Conservation (phyloP, 2,888 invertebrate species). For the Rhingia campestris region DNA sequence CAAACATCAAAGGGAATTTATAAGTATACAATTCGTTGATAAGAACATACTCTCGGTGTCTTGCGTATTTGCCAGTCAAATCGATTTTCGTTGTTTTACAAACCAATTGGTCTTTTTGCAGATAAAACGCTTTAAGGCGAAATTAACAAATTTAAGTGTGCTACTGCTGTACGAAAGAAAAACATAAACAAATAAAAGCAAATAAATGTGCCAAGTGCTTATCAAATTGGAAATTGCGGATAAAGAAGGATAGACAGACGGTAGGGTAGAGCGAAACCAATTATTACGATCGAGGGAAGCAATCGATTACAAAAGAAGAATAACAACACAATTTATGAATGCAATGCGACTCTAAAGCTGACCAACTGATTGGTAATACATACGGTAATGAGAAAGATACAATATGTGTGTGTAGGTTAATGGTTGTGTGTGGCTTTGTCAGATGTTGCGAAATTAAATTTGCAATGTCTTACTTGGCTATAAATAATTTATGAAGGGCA, state of each 20-base stretch:
- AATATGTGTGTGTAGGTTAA: not conserved
- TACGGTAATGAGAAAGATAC: slow-evolving; percentile 32
- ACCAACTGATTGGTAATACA: slow-evolving; percentile 29
- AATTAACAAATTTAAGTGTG: too few relatives aligned
- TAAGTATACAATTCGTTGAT: slow-evolving; percentile 26
- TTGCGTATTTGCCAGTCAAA: slow-evolving; percentile 15
- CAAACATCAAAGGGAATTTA: slow-evolving; percentile 9
- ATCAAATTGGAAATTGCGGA: too few relatives aligned
- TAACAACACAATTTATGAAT: slow-evolving; percentile 18
- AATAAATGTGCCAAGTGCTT: too few relatives aligned
- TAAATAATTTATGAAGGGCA: slow-evolving; percentile 46
- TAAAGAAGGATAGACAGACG: too few relatives aligned
- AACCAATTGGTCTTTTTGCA: slow-evolving; percentile 2
- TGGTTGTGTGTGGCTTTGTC: slow-evolving; percentile 13
- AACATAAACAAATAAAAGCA: too few relatives aligned
- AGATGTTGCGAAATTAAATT: slow-evolving; percentile 37
- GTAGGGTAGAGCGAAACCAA: not conserved
- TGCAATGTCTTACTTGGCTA: slow-evolving; percentile 16
- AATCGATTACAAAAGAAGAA: not conserved
- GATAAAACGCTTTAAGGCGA: slow-evolving; percentile 1
- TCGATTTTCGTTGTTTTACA: slow-evolving; percentile 12
- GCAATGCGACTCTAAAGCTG: slow-evolving; percentile 19
- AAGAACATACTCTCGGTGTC: slow-evolving; percentile 7
- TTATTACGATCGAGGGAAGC: not conserved
- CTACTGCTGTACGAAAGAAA: too few relatives aligned